Evolutionary conservation across 1,140 invertebrate species (phyloP).

Genomic region (Cyclina sinensis): DNA sequence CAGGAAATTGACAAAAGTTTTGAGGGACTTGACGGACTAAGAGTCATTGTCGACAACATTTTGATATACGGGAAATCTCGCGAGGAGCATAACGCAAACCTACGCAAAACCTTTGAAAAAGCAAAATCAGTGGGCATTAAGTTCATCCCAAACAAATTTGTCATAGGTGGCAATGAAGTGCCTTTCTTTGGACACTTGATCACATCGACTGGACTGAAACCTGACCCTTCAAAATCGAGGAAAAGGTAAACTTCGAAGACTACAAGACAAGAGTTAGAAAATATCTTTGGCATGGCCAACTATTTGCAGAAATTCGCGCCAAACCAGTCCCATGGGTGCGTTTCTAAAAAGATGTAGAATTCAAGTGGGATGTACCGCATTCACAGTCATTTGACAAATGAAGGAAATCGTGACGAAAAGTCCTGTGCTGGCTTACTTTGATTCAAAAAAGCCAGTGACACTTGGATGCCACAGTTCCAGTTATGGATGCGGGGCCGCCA

Average conservation of each 20-base stretch:
- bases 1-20: slow-evolving; percentile 10
- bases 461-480: slow-evolving; percentile 69
- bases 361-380: no score
- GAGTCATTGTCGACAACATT: slow-evolving; percentile 21
- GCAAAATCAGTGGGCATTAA: slow-evolving; percentile 41
- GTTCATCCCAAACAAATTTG: slow-evolving; percentile 69
- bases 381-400: no score
- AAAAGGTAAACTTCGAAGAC: slow-evolving; percentile 54
- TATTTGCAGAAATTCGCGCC: no score
- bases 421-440: no score
- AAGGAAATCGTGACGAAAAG: no score
- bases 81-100: no score
- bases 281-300: slow-evolving; percentile 65
- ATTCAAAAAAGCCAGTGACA: slow-evolving; percentile 62
- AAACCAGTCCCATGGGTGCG: no score
- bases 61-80: no score
- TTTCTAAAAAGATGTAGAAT: no score
- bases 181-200: slow-evolving; percentile 78
- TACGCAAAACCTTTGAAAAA: no score
- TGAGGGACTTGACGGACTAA: background rate
- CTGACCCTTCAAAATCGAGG: slow-evolving; percentile 62
- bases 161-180: slow-evolving; percentile 24
- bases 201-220: slow-evolving; percentile 71
- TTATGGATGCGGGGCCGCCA: no score
- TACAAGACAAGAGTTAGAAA: slow-evolving; percentile 39